Evolutionary conservation across 2,797 vertebrate species (phyloP).

Genomic region (Lagodon rhomboides): DNA sequence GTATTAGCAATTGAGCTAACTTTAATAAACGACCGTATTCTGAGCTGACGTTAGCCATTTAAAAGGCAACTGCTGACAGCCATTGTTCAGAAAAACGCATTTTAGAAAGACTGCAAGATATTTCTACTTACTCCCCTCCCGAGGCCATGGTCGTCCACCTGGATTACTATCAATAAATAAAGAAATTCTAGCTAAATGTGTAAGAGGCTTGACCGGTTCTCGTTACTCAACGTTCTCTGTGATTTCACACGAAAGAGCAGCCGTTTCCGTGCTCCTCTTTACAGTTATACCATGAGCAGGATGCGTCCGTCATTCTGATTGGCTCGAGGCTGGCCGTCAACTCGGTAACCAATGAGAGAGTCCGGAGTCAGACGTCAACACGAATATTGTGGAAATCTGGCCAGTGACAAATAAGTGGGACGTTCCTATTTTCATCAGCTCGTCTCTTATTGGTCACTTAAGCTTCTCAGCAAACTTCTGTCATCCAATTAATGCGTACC

Average conservation of each 20-base stretch:
- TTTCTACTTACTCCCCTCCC: slow-evolving; percentile 88
- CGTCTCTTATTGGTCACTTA: slow-evolving; percentile 58
- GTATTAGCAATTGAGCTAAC: slow-evolving; percentile 69
- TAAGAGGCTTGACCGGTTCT: slow-evolving; percentile 64
- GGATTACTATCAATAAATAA: slow-evolving; percentile 82
- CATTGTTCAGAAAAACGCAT: slow-evolving; percentile 6
- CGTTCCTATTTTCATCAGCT: slow-evolving; percentile 16
- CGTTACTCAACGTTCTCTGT: slow-evolving; percentile 56
- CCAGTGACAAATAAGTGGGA: slow-evolving; percentile 46
- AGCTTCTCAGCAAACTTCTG: slow-evolving; percentile 16
- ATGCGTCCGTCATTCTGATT: slow-evolving; percentile 60
- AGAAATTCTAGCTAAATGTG: slow-evolving; percentile 74
- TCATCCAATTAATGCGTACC: slow-evolving; percentile 73
- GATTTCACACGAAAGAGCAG: slow-evolving; percentile 73
- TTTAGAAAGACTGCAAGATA: background rate
- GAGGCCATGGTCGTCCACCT: slow-evolving; percentile 88
- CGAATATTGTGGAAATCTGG: slow-evolving; percentile 7
- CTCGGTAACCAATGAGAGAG: slow-evolving; percentile 55
- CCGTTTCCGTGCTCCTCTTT: slow-evolving; percentile 72
- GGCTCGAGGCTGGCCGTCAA: slow-evolving; percentile 49
- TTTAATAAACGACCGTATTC: slow-evolving; percentile 60
- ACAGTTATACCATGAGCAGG: slow-evolving; percentile 68
- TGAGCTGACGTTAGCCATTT: slow-evolving; percentile 36
- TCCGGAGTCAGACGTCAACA: background rate
- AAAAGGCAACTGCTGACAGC: slow-evolving; percentile 14